phyloP scores from a whole-genome alignment of 1,140 invertebrate species.

The Coelopa frigida region DNA sequence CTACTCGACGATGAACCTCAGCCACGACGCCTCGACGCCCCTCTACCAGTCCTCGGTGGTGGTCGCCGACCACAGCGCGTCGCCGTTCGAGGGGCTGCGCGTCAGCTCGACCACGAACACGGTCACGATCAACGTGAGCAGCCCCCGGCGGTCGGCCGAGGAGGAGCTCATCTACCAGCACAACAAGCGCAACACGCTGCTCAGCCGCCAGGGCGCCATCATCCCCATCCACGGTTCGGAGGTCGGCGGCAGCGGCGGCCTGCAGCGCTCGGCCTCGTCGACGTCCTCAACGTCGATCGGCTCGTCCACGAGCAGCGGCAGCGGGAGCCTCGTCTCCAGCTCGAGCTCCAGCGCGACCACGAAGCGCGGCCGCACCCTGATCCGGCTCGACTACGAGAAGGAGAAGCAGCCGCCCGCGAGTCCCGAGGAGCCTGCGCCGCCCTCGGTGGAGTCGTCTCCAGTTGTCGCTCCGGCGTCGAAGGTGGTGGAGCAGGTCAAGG shows the following conservation, averaged over 20 bases:
- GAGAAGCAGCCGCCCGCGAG: conserved; percentile 15
- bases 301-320: conserved; percentile 27
- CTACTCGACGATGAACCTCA: conserved; percentile 58
- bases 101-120: conserved; percentile 45
- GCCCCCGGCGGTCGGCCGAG: conserved; percentile 18
- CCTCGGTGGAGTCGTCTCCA: neutral
- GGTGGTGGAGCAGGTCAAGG: neutral
- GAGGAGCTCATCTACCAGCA: conserved; percentile 34
- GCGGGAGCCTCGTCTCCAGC: conserved; percentile 20
- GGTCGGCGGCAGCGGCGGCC: conserved; percentile 21
- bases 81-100: conserved; percentile 12
- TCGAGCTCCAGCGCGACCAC: neutral
- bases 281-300: conserved; percentile 39
- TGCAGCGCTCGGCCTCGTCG: conserved; percentile 36
- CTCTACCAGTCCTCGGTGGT: conserved; percentile 62
- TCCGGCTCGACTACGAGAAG: conserved; percentile 33
- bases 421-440: neutral
- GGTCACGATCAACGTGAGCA: conserved; percentile 51
- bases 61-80: conserved; percentile 48
- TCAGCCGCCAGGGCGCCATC: conserved; percentile 30
- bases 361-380: conserved; percentile 32
- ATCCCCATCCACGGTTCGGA: conserved; percentile 31
- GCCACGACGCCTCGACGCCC: conserved; percentile 49
- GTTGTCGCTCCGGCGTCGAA: neutral
- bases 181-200: conserved; percentile 35